Conservation (phyloP, 2,888 invertebrate genomes). For the Baronia brevicornis region DNA sequence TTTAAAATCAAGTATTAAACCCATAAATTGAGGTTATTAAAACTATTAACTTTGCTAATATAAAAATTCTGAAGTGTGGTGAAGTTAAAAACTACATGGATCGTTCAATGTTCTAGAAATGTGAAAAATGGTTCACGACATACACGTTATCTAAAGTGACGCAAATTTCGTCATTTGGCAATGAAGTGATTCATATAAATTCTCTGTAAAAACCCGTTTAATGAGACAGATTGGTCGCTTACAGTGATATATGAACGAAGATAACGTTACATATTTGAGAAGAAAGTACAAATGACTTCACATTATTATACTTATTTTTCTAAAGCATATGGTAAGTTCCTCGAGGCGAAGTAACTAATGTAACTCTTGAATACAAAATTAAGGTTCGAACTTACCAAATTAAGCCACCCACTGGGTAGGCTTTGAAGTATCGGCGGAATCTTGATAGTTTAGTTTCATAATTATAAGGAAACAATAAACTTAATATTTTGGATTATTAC, state of each 20-base stretch:
- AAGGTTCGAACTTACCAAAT: slow-evolving; percentile 72
- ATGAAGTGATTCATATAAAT: slow-evolving; percentile 23
- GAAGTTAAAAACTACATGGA: slow-evolving; percentile 7
- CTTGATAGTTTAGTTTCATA: slow-evolving; percentile 82
- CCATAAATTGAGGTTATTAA: no score
- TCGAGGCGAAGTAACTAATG: background rate
- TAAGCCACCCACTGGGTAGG: slow-evolving; percentile 89
- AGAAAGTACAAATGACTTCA: slow-evolving; percentile 12
- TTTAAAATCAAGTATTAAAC: no score
- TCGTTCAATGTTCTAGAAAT: slow-evolving; percentile 4
- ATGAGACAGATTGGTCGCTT: background rate
- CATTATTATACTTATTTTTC: slow-evolving; percentile 7
- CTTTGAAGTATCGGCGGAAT: slow-evolving; percentile 87
- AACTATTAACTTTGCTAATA: no score
- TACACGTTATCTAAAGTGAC: slow-evolving; percentile 25
- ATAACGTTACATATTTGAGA: slow-evolving; percentile 3
- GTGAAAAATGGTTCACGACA: slow-evolving; percentile 1
- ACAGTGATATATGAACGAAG: slow-evolving; percentile 1
- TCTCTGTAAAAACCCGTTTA: background rate
- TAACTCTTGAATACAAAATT: slow-evolving; percentile 13
- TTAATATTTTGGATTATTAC: no score
- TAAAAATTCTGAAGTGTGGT: no score
- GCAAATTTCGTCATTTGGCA: slow-evolving; percentile 31
- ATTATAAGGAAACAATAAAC: no score
- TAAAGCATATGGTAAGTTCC: background rate